phyloP scores from a whole-genome alignment of 2,113 vertebrate species.

The Nestor notabilis region DNA sequence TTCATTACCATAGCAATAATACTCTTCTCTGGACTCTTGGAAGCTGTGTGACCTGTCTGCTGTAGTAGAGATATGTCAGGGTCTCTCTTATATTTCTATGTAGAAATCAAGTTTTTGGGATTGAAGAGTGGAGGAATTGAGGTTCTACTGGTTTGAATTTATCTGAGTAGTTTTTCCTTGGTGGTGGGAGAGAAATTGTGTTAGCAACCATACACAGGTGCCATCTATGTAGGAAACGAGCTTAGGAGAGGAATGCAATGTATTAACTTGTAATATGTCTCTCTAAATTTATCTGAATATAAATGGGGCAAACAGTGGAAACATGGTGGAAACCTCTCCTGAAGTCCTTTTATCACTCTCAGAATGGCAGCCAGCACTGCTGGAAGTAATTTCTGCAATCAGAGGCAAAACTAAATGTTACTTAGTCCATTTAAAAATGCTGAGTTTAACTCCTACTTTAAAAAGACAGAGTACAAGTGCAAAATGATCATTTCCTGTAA shows the following conservation, averaged over 20 bases:
- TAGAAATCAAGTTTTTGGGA: not conserved
- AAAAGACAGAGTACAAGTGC: constrained; percentile 72
- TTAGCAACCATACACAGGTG: not conserved
- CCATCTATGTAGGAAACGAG: not conserved
- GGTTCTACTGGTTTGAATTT: not conserved
- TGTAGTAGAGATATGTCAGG: not conserved
- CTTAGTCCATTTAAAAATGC: not conserved
- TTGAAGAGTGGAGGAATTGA: not conserved
- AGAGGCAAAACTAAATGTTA: not conserved
- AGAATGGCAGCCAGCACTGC: not conserved
- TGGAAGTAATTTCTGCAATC: not conserved
- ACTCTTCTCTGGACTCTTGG: not conserved
- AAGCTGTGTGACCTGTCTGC: not conserved
- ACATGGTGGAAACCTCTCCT: not conserved
- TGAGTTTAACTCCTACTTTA: constrained; percentile 34
- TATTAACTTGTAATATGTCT: not conserved
- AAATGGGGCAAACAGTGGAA: not conserved
- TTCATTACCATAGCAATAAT: not conserved
- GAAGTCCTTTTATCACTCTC: not conserved
- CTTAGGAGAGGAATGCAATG: not conserved
- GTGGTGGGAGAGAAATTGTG: not conserved
- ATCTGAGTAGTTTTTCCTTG: not conserved
- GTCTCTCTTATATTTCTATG: not conserved
- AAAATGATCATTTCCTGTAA: constrained; percentile 78
- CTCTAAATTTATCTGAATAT: not conserved